A percentile compares a stretch with the other conserved stretches of the same genome.
These are phyloP conservation scores for Cheirogaleus medius DNA, from an alignment of 2,113 vertebrate species.

Conservation along the genomic window DNA sequence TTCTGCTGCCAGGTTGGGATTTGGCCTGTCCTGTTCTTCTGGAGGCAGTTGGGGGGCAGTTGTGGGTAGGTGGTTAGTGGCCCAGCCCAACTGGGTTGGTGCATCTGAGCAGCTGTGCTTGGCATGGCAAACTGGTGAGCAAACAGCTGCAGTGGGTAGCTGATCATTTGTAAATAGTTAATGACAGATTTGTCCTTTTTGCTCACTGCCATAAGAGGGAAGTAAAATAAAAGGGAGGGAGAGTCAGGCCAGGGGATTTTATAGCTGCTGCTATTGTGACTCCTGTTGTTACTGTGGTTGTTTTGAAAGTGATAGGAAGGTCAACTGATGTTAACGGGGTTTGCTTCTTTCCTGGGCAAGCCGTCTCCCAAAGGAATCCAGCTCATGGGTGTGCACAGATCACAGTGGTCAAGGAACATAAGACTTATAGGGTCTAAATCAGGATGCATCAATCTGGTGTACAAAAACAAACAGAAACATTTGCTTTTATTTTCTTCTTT, in stretches of 20 bases:
- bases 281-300: slow-evolving; percentile 33
- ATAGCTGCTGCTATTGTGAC: slow-evolving; percentile 10
- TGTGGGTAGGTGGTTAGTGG: background rate
- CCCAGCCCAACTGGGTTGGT: background rate
- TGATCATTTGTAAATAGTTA: slow-evolving; percentile 82
- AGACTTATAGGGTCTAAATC: background rate
- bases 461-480: background rate
- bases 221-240: background rate
- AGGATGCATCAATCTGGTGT: background rate
- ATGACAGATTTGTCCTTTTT: slow-evolving; percentile 77
- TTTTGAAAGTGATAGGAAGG: slow-evolving; percentile 64
- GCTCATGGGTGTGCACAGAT: background rate
- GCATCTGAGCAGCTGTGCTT: slow-evolving; percentile 70
- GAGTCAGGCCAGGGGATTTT: slow-evolving; percentile 27
- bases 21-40: background rate
- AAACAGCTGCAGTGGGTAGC: slow-evolving; percentile 76
- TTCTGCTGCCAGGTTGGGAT: background rate
- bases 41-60: background rate
- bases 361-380: background rate
- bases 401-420: background rate
- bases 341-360: background rate
- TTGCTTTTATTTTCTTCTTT: background rate
- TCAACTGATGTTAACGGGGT: slow-evolving; percentile 30
- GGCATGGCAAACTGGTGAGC: slow-evolving; percentile 56
- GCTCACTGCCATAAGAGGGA: slow-evolving; percentile 45